These are phyloP conservation scores for Sandelia bainsii DNA, from an alignment of 2,797 vertebrate genomes.

Conservation along the genomic window DNA sequence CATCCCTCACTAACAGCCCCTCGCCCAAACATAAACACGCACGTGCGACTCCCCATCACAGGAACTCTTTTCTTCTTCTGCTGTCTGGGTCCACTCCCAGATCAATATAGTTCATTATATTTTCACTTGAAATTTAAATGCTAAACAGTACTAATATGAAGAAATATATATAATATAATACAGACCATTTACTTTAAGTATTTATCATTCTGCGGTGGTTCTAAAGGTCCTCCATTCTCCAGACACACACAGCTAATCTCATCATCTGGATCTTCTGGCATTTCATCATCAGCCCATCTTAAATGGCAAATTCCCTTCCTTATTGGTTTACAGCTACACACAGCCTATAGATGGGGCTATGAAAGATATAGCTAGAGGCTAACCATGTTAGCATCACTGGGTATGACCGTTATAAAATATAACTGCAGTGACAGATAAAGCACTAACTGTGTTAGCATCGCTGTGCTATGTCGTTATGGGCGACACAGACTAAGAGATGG, in stretches of 20 bases:
- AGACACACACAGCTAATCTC: constrained; percentile 64
- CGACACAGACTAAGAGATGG: constrained; percentile 6
- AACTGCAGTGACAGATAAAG: constrained; percentile 21
- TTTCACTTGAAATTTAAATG: constrained; percentile 53
- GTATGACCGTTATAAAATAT: constrained; percentile 14
- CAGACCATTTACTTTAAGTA: constrained; percentile 50
- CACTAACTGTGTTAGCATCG: constrained; percentile 52
- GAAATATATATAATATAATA: constrained; percentile 34
- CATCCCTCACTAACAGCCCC: constrained; percentile 47
- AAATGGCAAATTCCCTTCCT: constrained; percentile 64
- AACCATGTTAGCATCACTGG: constrained; percentile 54
- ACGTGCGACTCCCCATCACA: not conserved
- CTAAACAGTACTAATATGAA: constrained; percentile 45
- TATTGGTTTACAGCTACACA: constrained; percentile 66
- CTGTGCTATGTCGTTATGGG: constrained; percentile 18
- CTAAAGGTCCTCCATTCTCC: constrained; percentile 61
- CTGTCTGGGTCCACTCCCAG: constrained; percentile 3
- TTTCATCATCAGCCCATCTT: constrained; percentile 69
- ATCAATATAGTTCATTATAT: constrained; percentile 47
- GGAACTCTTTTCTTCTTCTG: not conserved
- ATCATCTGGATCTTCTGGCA: constrained; percentile 66
- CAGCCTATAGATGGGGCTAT: constrained; percentile 21
- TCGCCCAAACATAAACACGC: constrained; percentile 15
- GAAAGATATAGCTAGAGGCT: constrained; percentile 45
- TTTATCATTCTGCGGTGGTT: constrained; percentile 52